Base-by-base conservation (phyloP, 2,888 invertebrate genomes). In the Athetis lepigone region DNA sequence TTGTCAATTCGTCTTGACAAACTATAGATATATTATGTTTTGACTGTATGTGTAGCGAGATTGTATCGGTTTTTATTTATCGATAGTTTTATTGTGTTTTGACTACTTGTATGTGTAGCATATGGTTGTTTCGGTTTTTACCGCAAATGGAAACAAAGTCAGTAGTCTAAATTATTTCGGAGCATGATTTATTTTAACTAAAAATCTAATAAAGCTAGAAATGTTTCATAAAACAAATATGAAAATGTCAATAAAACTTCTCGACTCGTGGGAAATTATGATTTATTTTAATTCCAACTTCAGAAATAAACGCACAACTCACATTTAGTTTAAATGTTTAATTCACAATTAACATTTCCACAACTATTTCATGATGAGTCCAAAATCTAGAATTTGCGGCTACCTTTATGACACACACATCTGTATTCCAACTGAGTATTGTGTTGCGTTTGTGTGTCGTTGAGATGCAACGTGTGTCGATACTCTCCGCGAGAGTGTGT, bases 381-480 rank as follows among this genome's bases (percentile, higher is more conserved):
- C 13, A 29, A 18, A 70, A 65, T 72, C 65, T 63, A 18, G 7
- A 63, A 55, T 65, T 66, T 73, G 80, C 29, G 77, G 50, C 49
- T 64, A 50, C 57, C 80, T 64, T 79, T 73, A 69, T 60, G 16
- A 77, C 79, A n/a, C 78, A 79, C 79, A 80, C 80, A 75, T 71
- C 51, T 55, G 61, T 68, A 71, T 56, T 58, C 66, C 60, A 50
- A 65, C 70, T 71, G 63, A 72, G 80, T 70, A 79, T 82, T 85
- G 79, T 83, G 66, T 59, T 74, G 66, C 50, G 49, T 63, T 50
- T 70, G 62, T 71, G 55, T 74, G 65, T 42, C 23, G 59, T 39
- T 21, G 58, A 46, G 56, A 56, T 68, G 72, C 65, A 71, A 59
- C 70, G 72, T 79, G 70, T 74, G 71, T 76, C 70, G 66, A 74